Evolutionary conservation across 2,797 vertebrate genomes (phyloP), one percentile per base, ranked within the genome.

Genomic region (Cichlasoma orientale): DNA sequence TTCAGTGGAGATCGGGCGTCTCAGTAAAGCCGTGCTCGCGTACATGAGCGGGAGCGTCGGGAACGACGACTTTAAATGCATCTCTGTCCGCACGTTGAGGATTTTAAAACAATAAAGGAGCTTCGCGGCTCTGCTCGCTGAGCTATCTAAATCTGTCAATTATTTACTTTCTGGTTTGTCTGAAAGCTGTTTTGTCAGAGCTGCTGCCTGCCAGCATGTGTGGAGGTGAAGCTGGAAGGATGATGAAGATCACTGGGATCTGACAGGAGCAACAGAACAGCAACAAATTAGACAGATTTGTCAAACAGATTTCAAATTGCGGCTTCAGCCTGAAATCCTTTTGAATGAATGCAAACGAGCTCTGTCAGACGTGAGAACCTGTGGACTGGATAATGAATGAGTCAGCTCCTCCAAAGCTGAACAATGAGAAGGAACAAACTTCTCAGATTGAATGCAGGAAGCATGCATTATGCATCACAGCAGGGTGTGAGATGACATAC

Each of bases 151-250:
- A 33, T 27, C 7, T 16, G 56, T 88, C 14, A 87, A 89, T 88
- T 72, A 87, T 91, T 88, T 13, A 90, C 54, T 29, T 38, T 78
- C 66, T 85, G 85, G 83, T 85, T 87, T 74, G 70, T 82, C 74
- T 21, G 56, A 90, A 85, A 84, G 77, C 77, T 78, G 74, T 75
- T 77, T 4, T 66, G 54, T 74, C n/a, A 4, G 61, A 7, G 29
- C 57, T 52, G 72, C 16, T 78, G 29, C 57, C 66, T 33, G 53
- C 21, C 9, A n/a, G 56, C 44, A 50, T 25, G 44, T 69, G 38
- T 6, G 27, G 16, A 56, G 75, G 55, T 76, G 66, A 77, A 58
- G 55, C 41, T 7, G 36, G 4, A 50, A 21, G 58, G 33, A n/a
- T 7, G n/a, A 18, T 2, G 52, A 52, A 1, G 33, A 13, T 36